These are phyloP conservation scores for Drosophila sp. DNA, from an alignment of 1,140 invertebrate genomes.

Conservation along the genomic window DNA sequence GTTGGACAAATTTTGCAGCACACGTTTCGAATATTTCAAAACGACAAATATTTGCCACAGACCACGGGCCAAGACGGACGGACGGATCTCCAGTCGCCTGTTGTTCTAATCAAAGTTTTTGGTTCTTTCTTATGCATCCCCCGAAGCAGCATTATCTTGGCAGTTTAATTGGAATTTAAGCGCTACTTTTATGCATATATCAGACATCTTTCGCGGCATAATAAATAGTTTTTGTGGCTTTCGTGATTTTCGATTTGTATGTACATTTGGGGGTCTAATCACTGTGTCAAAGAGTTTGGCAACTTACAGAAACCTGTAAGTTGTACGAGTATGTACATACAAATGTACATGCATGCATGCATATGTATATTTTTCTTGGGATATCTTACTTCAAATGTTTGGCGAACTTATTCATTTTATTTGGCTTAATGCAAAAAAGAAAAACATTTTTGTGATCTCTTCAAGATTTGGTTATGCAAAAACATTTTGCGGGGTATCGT, in stretches of 20 bases:
- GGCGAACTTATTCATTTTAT: constrained; percentile 3
- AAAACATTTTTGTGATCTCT: constrained; percentile 7
- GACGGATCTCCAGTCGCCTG: not conserved
- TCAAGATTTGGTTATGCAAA: constrained; percentile 18
- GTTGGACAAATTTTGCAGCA: constrained; percentile 22
- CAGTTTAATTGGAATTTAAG: constrained; percentile 24
- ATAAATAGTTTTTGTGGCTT: constrained; percentile 13
- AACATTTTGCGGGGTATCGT: constrained; percentile 6
- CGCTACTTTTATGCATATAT: constrained; percentile 11
- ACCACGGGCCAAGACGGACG: not conserved
- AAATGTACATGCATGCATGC: too few relatives aligned
- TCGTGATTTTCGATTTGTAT: not conserved
- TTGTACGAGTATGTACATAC: too few relatives aligned
- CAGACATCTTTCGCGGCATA: constrained; percentile 16
- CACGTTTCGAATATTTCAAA: constrained; percentile 18
- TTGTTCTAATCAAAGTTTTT: constrained; percentile 15
- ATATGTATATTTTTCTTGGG: not conserved
- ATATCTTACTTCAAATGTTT: constrained; percentile 12
- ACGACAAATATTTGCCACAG: not conserved
- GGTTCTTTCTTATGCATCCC: not conserved
- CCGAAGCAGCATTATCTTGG: constrained; percentile 3
- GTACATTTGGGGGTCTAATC: constrained; percentile 1
- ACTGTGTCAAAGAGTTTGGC: constrained; percentile 14
- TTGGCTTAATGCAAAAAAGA: not conserved
- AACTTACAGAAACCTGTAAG: not conserved